Percentiles rank a stretch among this genome's conserved stretches.
Evolutionary conservation across 2,888 invertebrate genomes (phyloP).

Genomic region (Pseudoips prasinana): DNA sequence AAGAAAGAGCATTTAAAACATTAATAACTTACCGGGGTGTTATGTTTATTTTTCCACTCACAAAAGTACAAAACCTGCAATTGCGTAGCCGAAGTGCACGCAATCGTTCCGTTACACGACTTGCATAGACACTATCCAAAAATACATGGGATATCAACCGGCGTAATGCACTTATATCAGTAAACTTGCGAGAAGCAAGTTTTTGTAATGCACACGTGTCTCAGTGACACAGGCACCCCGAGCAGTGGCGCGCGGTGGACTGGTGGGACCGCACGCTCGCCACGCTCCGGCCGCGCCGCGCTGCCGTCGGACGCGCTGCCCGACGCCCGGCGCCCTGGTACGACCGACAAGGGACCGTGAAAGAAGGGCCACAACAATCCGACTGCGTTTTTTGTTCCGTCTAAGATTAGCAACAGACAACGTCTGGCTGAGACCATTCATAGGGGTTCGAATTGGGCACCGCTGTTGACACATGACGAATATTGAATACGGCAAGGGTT

Average conservation of each 20-base stretch:
- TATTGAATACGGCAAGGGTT: constrained; percentile 5
- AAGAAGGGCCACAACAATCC: constrained; percentile 66
- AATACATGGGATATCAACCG: constrained; percentile 49
- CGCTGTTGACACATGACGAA: constrained; percentile 13
- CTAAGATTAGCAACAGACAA: constrained; percentile 70
- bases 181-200: constrained; percentile 52
- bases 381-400: constrained; percentile 68
- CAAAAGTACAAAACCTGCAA: constrained; percentile 60
- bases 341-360: constrained; percentile 57
- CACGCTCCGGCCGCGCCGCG: constrained; percentile 38
- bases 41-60: constrained; percentile 71
- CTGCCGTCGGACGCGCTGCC: constrained; percentile 25
- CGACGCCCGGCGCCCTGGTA: constrained; percentile 24
- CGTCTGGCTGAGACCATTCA: constrained; percentile 56
- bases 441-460: constrained; percentile 32
- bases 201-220: constrained; percentile 36
- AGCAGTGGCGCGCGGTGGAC: constrained; percentile 61
- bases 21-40: constrained; percentile 69
- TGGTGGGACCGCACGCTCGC: constrained; percentile 35
- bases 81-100: constrained; percentile 56
- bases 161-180: constrained; percentile 51
- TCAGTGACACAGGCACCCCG: constrained; percentile 48
- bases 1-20: constrained; percentile 31
- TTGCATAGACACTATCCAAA: constrained; percentile 50
- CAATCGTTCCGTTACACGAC: constrained; percentile 49